phyloP scores from a whole-genome alignment of 2,797 vertebrate genomes.

The Catharus ustulatus region DNA sequence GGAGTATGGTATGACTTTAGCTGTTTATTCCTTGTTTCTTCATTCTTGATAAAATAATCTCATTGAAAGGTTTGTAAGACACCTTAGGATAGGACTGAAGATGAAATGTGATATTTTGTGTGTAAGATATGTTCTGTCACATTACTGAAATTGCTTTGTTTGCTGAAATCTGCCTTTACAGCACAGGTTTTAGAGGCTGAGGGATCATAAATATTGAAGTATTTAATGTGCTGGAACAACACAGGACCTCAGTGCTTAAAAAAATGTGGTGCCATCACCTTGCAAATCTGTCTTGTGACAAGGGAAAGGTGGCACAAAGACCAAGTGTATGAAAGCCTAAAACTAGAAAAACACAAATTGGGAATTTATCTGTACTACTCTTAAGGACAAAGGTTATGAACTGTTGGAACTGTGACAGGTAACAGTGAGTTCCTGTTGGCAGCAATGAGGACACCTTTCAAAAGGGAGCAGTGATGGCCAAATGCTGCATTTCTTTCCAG shows the following conservation, averaged over 20 bases:
- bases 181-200: not conserved
- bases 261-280: not conserved
- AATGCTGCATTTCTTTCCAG: not conserved
- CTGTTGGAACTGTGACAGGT: not conserved
- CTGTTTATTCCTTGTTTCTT: not conserved
- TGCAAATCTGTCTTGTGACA: not conserved
- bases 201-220: not conserved
- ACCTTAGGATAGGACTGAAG: not conserved
- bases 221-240: not conserved
- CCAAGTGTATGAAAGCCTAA: not conserved
- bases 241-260: not conserved
- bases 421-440: not conserved
- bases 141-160: not conserved
- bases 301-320: not conserved
- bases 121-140: accelerated
- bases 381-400: not conserved
- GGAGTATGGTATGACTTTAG: not conserved
- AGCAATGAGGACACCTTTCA: not conserved
- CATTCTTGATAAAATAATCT: not conserved
- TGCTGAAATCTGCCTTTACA: not conserved
- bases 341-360: not conserved
- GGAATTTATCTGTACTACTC: not conserved
- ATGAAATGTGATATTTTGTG: not conserved
- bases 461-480: not conserved
- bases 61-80: not conserved